Conservation (phyloP, 2,888 invertebrate species). For the Ormyrus pomaceus region DNA sequence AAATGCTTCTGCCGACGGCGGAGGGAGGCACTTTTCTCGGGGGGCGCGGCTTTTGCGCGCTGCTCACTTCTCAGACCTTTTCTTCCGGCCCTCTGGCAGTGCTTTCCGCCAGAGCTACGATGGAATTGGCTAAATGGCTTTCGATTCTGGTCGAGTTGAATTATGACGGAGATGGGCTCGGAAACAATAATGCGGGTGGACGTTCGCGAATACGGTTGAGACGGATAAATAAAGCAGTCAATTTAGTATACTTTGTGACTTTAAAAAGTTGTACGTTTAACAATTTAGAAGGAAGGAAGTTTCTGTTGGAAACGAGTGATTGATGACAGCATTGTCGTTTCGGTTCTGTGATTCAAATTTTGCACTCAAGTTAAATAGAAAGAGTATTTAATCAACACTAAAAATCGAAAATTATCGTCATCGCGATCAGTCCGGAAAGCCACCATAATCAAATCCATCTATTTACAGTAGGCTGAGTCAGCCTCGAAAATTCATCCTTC, state of each 20-base stretch:
- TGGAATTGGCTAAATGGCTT: conserved; percentile 37
- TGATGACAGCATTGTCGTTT: too few relatives aligned
- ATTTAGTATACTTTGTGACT: too few relatives aligned
- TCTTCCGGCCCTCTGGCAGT: not conserved
- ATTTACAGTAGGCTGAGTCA: conserved; percentile 3
- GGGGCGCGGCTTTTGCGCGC: too few relatives aligned
- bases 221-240: too few relatives aligned
- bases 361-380: too few relatives aligned
- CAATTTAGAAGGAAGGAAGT: too few relatives aligned
- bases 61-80: conserved; percentile 5
- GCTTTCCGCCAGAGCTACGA: not conserved
- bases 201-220: too few relatives aligned
- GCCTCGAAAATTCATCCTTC: conserved; percentile 33
- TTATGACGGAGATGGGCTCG: too few relatives aligned
- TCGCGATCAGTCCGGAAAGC: not conserved
- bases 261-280: too few relatives aligned
- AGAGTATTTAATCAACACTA: not conserved
- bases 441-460: not conserved
- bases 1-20: conserved; percentile 38
- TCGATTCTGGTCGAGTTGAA: not conserved
- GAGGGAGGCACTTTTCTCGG: conserved; percentile 34
- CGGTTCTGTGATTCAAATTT: too few relatives aligned
- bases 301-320: too few relatives aligned
- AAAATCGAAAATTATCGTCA: not conserved
- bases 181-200: too few relatives aligned